Conservation (phyloP, 2,113 vertebrate genomes). For the Arizona elegans region DNA sequence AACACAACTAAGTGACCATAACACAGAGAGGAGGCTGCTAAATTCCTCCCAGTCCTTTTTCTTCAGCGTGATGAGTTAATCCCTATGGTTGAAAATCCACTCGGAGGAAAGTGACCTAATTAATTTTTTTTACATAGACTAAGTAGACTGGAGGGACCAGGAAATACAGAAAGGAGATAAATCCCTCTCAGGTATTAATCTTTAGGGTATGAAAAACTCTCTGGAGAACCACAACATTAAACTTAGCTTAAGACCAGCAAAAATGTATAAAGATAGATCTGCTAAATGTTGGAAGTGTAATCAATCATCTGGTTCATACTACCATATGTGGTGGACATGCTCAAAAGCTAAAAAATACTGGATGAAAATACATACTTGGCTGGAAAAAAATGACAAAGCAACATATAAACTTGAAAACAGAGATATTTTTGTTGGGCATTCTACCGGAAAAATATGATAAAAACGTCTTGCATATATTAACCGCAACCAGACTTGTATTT, state of each 20-base stretch:
- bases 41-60: background rate
- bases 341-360: too few species aligned
- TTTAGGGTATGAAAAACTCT: background rate
- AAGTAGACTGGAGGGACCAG: background rate
- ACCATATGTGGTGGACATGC: too few species aligned
- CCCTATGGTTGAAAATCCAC: slow-evolving; percentile 18
- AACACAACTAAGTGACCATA: slow-evolving; percentile 22
- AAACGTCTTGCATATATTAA: too few species aligned
- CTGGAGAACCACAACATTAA: background rate
- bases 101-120: slow-evolving; percentile 41
- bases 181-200: rapidly evolving
- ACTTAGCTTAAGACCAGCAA: background rate
- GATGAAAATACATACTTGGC: too few species aligned
- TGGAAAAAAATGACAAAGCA: too few species aligned
- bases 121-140: background rate
- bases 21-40: slow-evolving; percentile 1
- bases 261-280: too few species aligned
- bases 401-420: too few species aligned
- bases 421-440: too few species aligned
- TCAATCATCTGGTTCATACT: too few species aligned
- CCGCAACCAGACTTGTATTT: too few species aligned
- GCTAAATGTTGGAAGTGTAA: too few species aligned
- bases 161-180: background rate
- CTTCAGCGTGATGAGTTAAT: slow-evolving; percentile 38
- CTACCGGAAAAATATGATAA: too few species aligned